Evolutionary conservation across 64 coral and sea anemone genomes (phyloP), one percentile per base, ranked within the genome.

Genomic region (Stylophora pistillata): DNA sequence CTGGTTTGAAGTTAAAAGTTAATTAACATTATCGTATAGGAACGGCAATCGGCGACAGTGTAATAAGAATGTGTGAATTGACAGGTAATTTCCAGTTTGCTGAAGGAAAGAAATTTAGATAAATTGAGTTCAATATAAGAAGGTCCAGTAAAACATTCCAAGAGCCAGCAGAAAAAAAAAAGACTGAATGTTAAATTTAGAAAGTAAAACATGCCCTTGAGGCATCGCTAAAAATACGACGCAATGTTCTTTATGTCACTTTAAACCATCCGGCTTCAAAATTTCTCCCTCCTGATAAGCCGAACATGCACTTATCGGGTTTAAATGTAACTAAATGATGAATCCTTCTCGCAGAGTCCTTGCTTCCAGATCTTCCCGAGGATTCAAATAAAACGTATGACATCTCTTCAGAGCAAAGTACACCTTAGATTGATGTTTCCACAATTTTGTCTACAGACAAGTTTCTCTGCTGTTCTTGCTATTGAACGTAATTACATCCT

Each of bases 121-220:
- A 47, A 47, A 47, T 47, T 47, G n/a, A 68, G 26, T 2, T 68
- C 26, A 68, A 17, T 74, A 15, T 74, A 74, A 74, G 72, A 74
- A 34, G 30, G 29, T 32, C 60, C 13, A 6, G 32, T 23, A 53
- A 84, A 33, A 82, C 79, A 63, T 32, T 58, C 20, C 26, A 15
- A 32, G 61, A 34, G 16, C 20, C 55, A 81, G 30, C 76, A 30
- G 76, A 78, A 58, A 58, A 52, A 61, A 30, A 31, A 78, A 13
- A 4, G 52, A 17, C 56, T 57, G n/a, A n/a, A 15, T 20, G 60
- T 37, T 70, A 11, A 52, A 21, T 37, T 70, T 14, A 69, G 32
- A 69, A 69, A 84, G 31, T 70, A 84, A 41, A 84, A 84, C 60
- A 69, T 63, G 32, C 80, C 52, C 53, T 53, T 12, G 21, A 84